Evolutionary conservation across 2,888 invertebrate genomes (phyloP), one percentile per base, ranked within the genome.

Genomic region (Monochamus alternatus): DNA sequence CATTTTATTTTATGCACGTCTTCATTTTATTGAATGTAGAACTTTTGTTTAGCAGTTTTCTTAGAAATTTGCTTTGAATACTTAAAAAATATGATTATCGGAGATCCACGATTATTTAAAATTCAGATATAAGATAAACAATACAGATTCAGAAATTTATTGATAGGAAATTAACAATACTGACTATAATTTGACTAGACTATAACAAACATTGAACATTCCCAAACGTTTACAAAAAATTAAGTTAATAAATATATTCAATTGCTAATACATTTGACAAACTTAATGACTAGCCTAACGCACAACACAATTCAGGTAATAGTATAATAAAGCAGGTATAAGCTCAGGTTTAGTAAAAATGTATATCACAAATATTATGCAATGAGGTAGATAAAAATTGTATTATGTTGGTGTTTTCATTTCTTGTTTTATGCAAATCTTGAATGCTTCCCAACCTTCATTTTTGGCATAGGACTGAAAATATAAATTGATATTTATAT

Each of bases 371-470:
- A 32, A 64, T 64, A 22, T 22, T 47, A 44, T 64, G 47, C 64
- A 51, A 64, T 10, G 64, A 64, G 64, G 64, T 51, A 51, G 64
- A 30, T 30, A 64, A 44, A 12, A 22, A 22, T 10, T 30, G 44
- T 47, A 31, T 31, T 69, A 69, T 47, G 60, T 31, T 32, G 69
- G 60, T 0, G 93, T 91, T 88, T 94, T 95, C 95, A 98, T 96
- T 90, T 98, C 97, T 87, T 96, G 95, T 85, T 95, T 96, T 65
- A 98, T 92, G 87, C 98, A 98, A 22, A 92, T 91, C 87, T 96
- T 97, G 90, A 97, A 98, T 5, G 96, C 95, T 81, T 97, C 96
- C 97, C 97, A 97, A 43, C 96, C 96, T 90, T 97, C 96, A 84
- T 94, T 95, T 89, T 96, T 95, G 52, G 95, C 93, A 85, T 94